Evolutionary conservation across 2,888 invertebrate genomes (phyloP), one percentile per base, ranked within the genome.

Genomic region (Ethmia dodecea): DNA sequence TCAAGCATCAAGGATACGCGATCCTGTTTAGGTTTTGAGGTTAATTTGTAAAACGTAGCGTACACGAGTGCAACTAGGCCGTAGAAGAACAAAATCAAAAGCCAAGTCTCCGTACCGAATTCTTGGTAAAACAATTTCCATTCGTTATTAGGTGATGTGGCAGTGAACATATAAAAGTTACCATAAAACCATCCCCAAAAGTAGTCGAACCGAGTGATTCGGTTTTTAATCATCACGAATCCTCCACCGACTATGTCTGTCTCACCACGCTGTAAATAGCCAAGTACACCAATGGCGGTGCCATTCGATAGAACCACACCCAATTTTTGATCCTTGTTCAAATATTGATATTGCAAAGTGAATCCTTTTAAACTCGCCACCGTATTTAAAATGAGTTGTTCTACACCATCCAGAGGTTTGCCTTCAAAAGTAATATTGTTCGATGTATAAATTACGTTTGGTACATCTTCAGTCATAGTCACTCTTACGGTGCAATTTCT

Each of bases 171-270:
- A 10, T 28, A 11, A 8, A 30, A 24, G 13, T 13, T 26, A 1
- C 11, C 28, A 15, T 28, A 44, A 31, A 35, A 22, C 15, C 38
- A 32, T 1, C 39, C 37, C 28, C 27, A 33, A 1, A 40, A n/a
- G 32, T 28, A 46, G 25, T 43, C 43, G 22, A 37, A 41, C n/a
- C 2, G 8, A 13, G 25, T 16, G 6, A 35, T 41, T 31, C 41
- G 16, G 16, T 41, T 46, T 11, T 22, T 16, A 6, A 37, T 38
- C n/a, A 46, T 25, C 13, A 34, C 11, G 10, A 40, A 32, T 5
- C 41, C 46, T 24, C 43, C 46, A 24, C 31, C 28, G 2, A 25
- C 37, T n/a, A 46, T 28, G 12, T 46, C 46, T 5, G 35, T 28
- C 25, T 33, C 24, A 11, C 28, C 32, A 5, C 6, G 22, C 24